A percentile compares a stretch with the other conserved stretches of the same genome.
phyloP scores from a whole-genome alignment of 2,797 vertebrate genomes.

The Chloroceryle amazona region DNA sequence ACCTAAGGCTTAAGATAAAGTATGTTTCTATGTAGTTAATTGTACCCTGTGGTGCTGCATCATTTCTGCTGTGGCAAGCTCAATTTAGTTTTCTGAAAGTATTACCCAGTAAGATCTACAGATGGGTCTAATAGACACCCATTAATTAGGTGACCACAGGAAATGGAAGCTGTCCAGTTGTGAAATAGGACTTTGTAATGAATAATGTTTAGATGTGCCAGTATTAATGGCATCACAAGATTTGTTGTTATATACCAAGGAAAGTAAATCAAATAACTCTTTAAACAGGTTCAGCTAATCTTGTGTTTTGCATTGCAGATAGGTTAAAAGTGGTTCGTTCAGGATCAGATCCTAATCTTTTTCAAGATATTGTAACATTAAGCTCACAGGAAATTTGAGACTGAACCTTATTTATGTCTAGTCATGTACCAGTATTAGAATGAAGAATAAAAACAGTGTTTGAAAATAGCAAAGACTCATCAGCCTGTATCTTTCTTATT shows the following conservation, averaged over 20 bases:
- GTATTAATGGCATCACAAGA: constrained; percentile 53
- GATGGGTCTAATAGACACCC: constrained; percentile 82
- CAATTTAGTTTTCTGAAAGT: constrained; percentile 81
- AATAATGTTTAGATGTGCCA: constrained; percentile 68
- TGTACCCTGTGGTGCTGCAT: constrained; percentile 76
- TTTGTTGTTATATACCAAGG: constrained; percentile 2
- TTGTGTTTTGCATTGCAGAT: constrained; percentile 17
- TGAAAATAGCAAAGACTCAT: background rate
- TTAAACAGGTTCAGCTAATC: constrained; percentile 37
- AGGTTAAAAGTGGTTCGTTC: background rate
- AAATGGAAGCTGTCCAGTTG: constrained; percentile 59
- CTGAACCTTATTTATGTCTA: background rate
- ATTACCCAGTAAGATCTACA: constrained; percentile 78
- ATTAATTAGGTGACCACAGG: constrained; percentile 82
- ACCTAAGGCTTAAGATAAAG: constrained; percentile 77
- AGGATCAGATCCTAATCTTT: background rate
- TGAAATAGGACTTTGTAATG: constrained; percentile 63
- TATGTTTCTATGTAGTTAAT: constrained; percentile 81
- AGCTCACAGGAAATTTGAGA: background rate
- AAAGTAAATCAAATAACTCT: constrained; percentile 66
- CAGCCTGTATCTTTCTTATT: background rate
- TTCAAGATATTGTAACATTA: background rate
- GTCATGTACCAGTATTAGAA: background rate
- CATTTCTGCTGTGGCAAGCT: constrained; percentile 80
- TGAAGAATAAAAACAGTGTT: background rate